Base-by-base conservation (phyloP, 2,113 vertebrate genomes). In the Cebidichthys violaceus region DNA sequence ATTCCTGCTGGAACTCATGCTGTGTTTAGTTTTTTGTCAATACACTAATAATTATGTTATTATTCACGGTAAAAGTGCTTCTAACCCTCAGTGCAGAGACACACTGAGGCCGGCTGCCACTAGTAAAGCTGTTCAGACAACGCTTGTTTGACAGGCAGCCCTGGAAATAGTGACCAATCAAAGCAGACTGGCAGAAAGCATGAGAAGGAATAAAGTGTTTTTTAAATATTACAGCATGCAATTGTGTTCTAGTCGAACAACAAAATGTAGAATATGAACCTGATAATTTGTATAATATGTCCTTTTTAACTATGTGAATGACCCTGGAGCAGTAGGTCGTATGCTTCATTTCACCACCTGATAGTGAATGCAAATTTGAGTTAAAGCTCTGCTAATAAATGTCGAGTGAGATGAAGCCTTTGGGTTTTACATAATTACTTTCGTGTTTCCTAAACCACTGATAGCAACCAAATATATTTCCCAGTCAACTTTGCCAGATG, bases 341-440 rank as follows among this genome's bases (percentile, higher is more conserved):
- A 57, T 4, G 76, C 73, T 73, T 77, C 79, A 83, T 85, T 87
- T 85, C 73, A 77, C 61, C 74, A 33, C 67, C 73, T 78, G 20
- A 79, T 82, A 35, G 62, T 47, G 33, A 31, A 80, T 76, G 86
- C 2, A 82, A 83, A 83, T 76, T n/a, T 67, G 13, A 70, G 43
- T n/a, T 50, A 0, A 27, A 39, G 29, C 60, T n/a, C n/a, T 27
- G 52, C 4, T 52, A 27, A 18, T 52, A 0, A 27, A 27, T 13
- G 8, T 4, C 22, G 7, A 69, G 31, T 80, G 67, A 47, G 41
- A 50, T 13, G 22, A 65, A 70, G 35, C 68, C 24, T 69, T 2
- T 68, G 14, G 14, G 22, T 79, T 86, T 87, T 84, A 64, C 76
- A 74, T 88, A 47, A 66, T 65, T 18, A 24, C 62, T 69, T 72